Evolutionary conservation across 2,113 vertebrate genomes (phyloP), one percentile per base, ranked within the genome.

Genomic region (Sturnira hondurensis): DNA sequence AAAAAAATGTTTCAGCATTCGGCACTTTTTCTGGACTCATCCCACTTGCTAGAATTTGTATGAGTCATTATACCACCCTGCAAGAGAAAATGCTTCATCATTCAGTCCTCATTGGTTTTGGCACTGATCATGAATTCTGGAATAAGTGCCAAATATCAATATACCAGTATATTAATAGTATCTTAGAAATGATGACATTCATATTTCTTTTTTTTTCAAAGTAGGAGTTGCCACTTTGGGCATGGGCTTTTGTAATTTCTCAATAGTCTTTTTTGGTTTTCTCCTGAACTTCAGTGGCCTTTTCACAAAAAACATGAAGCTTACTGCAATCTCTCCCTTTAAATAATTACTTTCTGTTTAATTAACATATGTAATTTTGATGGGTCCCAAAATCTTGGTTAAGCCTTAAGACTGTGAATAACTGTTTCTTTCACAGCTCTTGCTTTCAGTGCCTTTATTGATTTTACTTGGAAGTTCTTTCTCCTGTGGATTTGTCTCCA

Each of bases 211-310:
- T 99, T 97, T 99, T 97, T 94, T 99, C 99, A 90, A 99, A 98
- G 96, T 99, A 98, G 0, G 98, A 99, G 96, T 99, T 99, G 14
- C 98, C 99, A 83, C 98, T 99, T 78, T 99, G 98, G 1, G 98
- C 99, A 22, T 99, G 99, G 0, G 98, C 98, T 97, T 99, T 99
- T 41, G 98, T 98, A 41, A 99, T 99, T 96, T 99, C 98, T 94
- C 98, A 97, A 97, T 99, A 99, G 93, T 99, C 99, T 96, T 99
- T 99, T 99, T 0, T 99, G 97, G 96, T 99, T 99, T 98, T 99
- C 99, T 91, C 98, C 58, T 98, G 99, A 87, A 99, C 97, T 47
- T 99, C 98, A 26, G 98, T 99, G 91, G 98, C 98, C 54, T 98
- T 98, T 52, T 99, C 98, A 45, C 99, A 99, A 52, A 99, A 97